A percentile compares a stretch with the other conserved stretches of the same genome.
Conservation (phyloP, 2,888 invertebrate species). For the Sturmia bella region DNA sequence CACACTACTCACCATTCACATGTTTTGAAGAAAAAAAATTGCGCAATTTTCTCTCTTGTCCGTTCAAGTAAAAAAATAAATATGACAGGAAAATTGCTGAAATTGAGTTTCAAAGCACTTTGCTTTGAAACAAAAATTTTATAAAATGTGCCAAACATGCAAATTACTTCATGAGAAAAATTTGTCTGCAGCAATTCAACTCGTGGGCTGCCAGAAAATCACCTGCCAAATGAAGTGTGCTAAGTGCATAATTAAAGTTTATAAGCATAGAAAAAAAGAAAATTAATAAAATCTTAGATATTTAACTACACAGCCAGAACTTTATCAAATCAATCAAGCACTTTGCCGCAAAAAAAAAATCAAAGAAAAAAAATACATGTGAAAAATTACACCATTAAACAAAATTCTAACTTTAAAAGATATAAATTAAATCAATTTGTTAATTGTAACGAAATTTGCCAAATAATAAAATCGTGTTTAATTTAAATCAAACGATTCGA, state of each 20-base stretch:
- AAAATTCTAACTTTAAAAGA: constrained; percentile 17
- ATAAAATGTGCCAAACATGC: constrained; percentile 1
- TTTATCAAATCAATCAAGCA: constrained; percentile 34
- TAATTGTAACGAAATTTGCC: constrained; percentile 27
- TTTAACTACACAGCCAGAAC: constrained; percentile 8
- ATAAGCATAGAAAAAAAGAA: not conserved
- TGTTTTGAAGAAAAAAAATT: not conserved
- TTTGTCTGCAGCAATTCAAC: not conserved
- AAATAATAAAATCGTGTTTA: constrained; percentile 20
- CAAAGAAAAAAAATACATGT: constrained; percentile 14
- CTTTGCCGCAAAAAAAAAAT: not conserved
- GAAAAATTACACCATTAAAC: constrained; percentile 27
- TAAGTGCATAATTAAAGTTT: constrained; percentile 22
- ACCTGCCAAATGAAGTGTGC: constrained; percentile 32
- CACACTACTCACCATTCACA: constrained; percentile 2
- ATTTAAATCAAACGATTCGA: constrained; percentile 31
- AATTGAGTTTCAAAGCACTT: constrained; percentile 2
- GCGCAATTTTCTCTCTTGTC: not conserved
- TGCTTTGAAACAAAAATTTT: not conserved
- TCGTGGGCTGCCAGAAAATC: constrained; percentile 21
- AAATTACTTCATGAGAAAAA: constrained; percentile 29
- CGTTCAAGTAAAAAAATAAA: not conserved
- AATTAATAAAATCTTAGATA: constrained; percentile 4
- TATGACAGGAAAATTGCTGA: constrained; percentile 38
- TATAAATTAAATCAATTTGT: constrained; percentile 50